Evolutionary conservation across 2,888 invertebrate species (phyloP), one percentile per base, ranked within the genome.

Genomic region (Meandrusa payeni): DNA sequence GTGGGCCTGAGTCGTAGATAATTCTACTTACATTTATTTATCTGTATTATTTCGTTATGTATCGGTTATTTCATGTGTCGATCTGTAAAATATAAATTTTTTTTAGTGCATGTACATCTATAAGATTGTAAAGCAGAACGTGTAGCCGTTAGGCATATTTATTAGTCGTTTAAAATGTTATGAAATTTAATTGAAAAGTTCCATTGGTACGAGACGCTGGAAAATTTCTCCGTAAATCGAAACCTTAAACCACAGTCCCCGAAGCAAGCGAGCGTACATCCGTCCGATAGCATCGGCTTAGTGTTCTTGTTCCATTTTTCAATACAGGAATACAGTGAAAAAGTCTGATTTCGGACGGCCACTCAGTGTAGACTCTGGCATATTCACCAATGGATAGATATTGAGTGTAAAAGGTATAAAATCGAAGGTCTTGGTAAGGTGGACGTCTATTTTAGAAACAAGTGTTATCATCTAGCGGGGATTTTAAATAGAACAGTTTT

Each of bases 201-300:
- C n/a, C n/a, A n/a, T n/a, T n/a, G n/a, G n/a, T n/a, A n/a, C n/a
- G n/a, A n/a, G n/a, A n/a, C n/a, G n/a, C n/a, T 13, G 12, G 6
- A 28, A 29, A 5, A n/a, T 19, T 31, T 34, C 24, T 28, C 24
- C 24, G 22, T 17, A 7, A 31, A 24, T 19, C 5, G 13, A 29
- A 20, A 43, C 19, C 26, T 37, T 24, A 42, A 17, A 24, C 17
- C 41, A 22, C 28, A 31, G 5, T 31, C 19, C 31, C 9, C 15
- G 37, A 24, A 37, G 29, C 26, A 11, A 10, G 31, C 42, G 11
- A 29, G 32, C 20, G 24, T 32, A 32, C 32, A 23, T 40, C 40
- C 32, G 40, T 32, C 32, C 26, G 32, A 41, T 41, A 33, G 42
- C 31, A 36, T 36, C 31, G 31, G 37, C 42, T 43, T 43, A 42